A percentile compares a stretch with the other conserved stretches of the same genome.
Conservation (phyloP, 2,888 invertebrate species). For the Alloscopus bannaensis region DNA sequence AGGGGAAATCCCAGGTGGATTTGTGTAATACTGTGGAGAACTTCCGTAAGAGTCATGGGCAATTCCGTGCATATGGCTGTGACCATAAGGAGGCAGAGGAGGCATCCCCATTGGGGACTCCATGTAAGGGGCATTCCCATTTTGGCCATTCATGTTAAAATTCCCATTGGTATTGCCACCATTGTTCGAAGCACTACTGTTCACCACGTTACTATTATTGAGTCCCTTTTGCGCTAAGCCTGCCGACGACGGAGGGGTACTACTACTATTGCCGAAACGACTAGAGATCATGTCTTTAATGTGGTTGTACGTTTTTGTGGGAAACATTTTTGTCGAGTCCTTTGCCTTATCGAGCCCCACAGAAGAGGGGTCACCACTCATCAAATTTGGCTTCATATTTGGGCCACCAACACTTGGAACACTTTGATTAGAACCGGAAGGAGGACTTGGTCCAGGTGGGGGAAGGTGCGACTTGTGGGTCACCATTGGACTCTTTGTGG, state of each 20-base stretch:
- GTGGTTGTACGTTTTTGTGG: constrained; percentile 87
- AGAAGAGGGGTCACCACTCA: constrained; percentile 7
- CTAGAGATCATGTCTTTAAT: constrained; percentile 90
- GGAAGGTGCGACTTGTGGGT: constrained; percentile 66
- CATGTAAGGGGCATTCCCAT: constrained; percentile 50
- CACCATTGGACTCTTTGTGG: constrained; percentile 70
- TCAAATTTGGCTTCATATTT: constrained; percentile 36
- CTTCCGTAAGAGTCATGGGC: constrained; percentile 23
- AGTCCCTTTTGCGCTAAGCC: constrained; percentile 37
- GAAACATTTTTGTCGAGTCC: constrained; percentile 77
- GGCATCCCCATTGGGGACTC: constrained; percentile 53
- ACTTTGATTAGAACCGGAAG: constrained; percentile 47
- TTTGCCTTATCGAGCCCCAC: constrained; percentile 63
- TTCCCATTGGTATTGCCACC: constrained; percentile 10
- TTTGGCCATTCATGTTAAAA: constrained; percentile 26
- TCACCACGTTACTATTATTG: constrained; percentile 43
- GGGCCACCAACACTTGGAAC: constrained; percentile 38
- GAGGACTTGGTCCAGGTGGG: constrained; percentile 21
- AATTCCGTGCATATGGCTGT: constrained; percentile 30
- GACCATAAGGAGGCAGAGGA: constrained; percentile 32
- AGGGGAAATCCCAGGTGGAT: constrained; percentile 37
- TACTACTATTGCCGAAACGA: constrained; percentile 81
- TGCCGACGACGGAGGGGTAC: constrained; percentile 75
- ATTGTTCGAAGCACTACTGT: constrained; percentile 9
- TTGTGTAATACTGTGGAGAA: constrained; percentile 40